These are phyloP conservation scores for Mola mola DNA, from an alignment of 2,113 vertebrate species.

Conservation along the genomic window DNA sequence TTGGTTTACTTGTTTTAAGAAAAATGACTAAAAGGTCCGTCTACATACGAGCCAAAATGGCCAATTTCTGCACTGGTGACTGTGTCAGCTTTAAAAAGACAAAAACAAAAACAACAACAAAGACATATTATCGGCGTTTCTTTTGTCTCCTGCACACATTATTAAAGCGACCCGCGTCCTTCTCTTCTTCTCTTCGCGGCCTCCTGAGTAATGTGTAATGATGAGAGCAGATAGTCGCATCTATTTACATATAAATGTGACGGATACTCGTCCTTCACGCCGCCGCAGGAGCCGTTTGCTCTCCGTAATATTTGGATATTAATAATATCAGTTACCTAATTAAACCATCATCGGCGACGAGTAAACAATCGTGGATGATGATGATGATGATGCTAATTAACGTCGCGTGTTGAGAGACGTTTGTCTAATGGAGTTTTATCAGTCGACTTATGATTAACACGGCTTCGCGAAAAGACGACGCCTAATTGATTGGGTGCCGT, in stretches of 20 bases:
- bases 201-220: constrained; percentile 42
- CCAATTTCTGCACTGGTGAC: too few relatives aligned
- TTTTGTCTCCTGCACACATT: constrained; percentile 51
- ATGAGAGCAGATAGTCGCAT: constrained; percentile 67
- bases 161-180: constrained; percentile 31
- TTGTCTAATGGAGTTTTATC: constrained; percentile 45
- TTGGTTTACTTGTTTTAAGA: too few relatives aligned
- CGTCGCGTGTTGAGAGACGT: constrained; percentile 9
- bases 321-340: constrained; percentile 69
- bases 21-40: too few relatives aligned
- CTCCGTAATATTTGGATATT: constrained; percentile 69
- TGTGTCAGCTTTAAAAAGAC: too few relatives aligned
- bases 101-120: too few relatives aligned
- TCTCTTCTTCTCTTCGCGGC: background rate
- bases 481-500: constrained; percentile 59
- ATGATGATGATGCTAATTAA: constrained; percentile 70
- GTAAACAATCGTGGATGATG: constrained; percentile 63
- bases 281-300: constrained; percentile 41
- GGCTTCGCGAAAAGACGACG: constrained; percentile 15
- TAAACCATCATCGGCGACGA: constrained; percentile 59
- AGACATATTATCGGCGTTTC: too few relatives aligned
- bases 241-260: constrained; percentile 73
- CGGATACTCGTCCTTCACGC: constrained; percentile 58
- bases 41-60: too few relatives aligned
- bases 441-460: constrained; percentile 54